phyloP scores from a whole-genome alignment of 53 echinoderm and acorn worm species.

The Paracentrotus lividus region DNA sequence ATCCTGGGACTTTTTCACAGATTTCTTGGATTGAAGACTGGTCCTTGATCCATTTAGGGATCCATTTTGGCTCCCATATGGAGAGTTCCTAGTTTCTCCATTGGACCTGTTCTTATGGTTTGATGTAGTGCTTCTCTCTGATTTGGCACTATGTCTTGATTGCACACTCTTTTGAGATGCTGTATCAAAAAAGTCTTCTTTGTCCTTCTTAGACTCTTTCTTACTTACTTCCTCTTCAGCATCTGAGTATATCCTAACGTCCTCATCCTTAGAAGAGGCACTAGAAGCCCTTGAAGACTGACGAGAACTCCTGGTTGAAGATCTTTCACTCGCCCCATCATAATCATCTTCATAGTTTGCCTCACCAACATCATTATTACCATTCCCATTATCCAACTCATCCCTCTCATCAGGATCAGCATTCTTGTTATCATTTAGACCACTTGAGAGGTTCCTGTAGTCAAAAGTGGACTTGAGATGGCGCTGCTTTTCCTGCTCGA shows the following conservation, averaged over 20 bases:
- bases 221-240: neutral
- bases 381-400: constrained; percentile 46
- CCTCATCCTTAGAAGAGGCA: constrained; percentile 35
- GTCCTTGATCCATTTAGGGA: constrained; percentile 30
- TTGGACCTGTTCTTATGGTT: constrained; percentile 28
- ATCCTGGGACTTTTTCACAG: constrained; percentile 51
- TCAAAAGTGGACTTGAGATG: constrained; percentile 83
- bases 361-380: neutral
- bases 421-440: constrained; percentile 83
- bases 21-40: constrained; percentile 54
- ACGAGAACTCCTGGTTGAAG: constrained; percentile 32
- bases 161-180: constrained; percentile 38
- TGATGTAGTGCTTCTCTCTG: constrained; percentile 33
- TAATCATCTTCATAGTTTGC: constrained; percentile 32
- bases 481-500: constrained; percentile 75
- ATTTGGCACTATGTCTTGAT: constrained; percentile 66
- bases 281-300: constrained; percentile 65
- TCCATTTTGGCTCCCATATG: constrained; percentile 37
- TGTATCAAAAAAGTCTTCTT: constrained; percentile 71
- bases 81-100: neutral
- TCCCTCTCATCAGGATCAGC: constrained; percentile 64
- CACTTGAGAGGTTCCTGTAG: constrained; percentile 69
- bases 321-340: constrained; percentile 39
- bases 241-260: constrained; percentile 18
- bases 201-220: neutral